Percentiles rank a stretch among this genome's conserved stretches.
phyloP scores from a whole-genome alignment of 2,113 vertebrate species.

The Notothenia rossii region DNA sequence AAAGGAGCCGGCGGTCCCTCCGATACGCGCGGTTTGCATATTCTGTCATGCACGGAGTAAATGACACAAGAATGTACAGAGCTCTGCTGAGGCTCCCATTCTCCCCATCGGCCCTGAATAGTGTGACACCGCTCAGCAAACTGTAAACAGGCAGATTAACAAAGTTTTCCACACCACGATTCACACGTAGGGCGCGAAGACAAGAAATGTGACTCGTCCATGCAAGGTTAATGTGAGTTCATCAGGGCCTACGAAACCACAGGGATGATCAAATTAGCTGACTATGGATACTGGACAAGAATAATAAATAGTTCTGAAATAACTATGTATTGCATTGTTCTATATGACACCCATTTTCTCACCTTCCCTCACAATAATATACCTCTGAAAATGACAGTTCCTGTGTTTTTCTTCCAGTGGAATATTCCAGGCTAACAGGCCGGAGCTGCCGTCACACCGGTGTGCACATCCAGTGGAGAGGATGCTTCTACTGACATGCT shows the following conservation, averaged over 20 bases:
- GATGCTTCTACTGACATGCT: conserved; percentile 78
- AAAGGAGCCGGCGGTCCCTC: conserved; percentile 42
- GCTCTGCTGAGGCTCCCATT: conserved; percentile 41
- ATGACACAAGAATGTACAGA: conserved; percentile 42
- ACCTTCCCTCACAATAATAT: conserved; percentile 15
- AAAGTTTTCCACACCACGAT: conserved; percentile 61
- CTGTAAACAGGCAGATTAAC: conserved; percentile 74
- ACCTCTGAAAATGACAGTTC: conserved; percentile 27
- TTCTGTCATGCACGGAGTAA: conserved; percentile 48
- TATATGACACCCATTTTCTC: neutral
- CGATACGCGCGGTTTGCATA: conserved; percentile 32
- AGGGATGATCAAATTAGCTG: conserved; percentile 37
- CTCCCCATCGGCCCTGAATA: conserved; percentile 48
- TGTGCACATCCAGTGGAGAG: conserved; percentile 65
- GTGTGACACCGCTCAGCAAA: conserved; percentile 67
- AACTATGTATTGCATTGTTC: neutral
- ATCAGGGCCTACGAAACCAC: conserved; percentile 37
- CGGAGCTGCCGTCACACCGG: conserved; percentile 59
- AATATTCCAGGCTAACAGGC: conserved; percentile 35
- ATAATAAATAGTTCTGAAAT: conserved; percentile 21
- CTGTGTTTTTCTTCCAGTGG: conserved; percentile 13
- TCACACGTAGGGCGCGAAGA: conserved; percentile 60
- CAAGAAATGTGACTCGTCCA: conserved; percentile 44
- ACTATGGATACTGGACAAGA: conserved; percentile 11
- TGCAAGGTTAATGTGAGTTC: conserved; percentile 54